These are phyloP conservation scores for Tadarida brasiliensis DNA, from an alignment of 2,797 vertebrate genomes.

Conservation along the genomic window DNA sequence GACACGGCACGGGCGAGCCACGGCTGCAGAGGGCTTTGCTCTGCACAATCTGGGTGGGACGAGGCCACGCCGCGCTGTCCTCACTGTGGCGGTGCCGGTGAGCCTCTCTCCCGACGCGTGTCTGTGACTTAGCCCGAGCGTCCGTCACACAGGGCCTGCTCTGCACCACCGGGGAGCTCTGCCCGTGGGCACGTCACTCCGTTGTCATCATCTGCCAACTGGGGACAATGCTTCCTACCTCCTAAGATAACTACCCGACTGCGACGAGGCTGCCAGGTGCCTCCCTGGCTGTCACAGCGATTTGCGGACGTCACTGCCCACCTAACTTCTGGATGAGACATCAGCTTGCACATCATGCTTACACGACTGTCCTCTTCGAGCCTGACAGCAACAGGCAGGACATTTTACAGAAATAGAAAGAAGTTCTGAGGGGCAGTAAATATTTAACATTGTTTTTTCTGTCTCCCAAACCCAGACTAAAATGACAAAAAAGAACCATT, in stretches of 20 bases:
- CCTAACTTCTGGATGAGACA: not conserved
- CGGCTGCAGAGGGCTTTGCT: too few relatives aligned
- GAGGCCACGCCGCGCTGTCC: not conserved
- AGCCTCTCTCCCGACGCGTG: not conserved
- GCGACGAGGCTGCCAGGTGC: not conserved
- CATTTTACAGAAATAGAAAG: not conserved
- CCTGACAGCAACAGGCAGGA: not conserved
- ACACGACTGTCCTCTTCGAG: fast-evolving
- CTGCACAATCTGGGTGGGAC: too few relatives aligned
- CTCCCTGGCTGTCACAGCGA: not conserved
- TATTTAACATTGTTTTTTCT: not conserved
- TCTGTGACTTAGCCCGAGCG: not conserved
- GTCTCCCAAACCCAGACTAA: not conserved
- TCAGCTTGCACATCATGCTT: too few relatives aligned
- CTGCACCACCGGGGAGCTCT: not conserved
- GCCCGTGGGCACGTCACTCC: not conserved
- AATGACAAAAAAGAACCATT: not conserved
- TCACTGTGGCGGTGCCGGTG: fast-evolving
- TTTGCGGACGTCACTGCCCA: fast-evolving
- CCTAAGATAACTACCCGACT: too few relatives aligned
- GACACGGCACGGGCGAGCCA: not conserved
- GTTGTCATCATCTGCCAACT: not conserved
- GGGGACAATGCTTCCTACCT: not conserved
- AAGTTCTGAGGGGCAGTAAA: not conserved
- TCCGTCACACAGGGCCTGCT: not conserved